Evolutionary conservation across 2,797 vertebrate species (phyloP).

Genomic region (Myotis daubentonii): DNA sequence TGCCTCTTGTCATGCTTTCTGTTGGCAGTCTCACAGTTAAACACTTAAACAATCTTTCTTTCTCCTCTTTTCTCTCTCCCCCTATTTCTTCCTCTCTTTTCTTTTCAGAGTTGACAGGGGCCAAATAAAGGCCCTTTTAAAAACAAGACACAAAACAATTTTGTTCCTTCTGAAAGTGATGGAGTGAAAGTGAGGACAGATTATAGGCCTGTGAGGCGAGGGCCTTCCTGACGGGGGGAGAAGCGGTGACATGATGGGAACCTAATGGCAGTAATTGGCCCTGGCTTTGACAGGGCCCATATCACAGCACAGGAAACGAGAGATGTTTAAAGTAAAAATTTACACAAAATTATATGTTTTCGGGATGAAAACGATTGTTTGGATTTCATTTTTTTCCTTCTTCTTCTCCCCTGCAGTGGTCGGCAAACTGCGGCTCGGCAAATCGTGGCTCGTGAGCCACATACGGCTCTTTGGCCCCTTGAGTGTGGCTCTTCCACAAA

Average conservation of each 20-base stretch:
- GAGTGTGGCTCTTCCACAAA: too few species aligned
- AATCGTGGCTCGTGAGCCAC: too few species aligned
- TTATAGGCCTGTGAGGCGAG: constrained; percentile 95
- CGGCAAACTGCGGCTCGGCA: too few species aligned
- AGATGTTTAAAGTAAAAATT: constrained; percentile 96
- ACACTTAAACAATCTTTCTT: constrained; percentile 88
- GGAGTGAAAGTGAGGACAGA: constrained; percentile 98
- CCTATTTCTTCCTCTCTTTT: constrained; percentile 83
- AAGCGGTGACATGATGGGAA: constrained; percentile 98
- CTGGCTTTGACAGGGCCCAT: constrained; percentile 98
- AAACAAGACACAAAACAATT: constrained; percentile 85
- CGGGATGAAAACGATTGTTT: constrained; percentile 94
- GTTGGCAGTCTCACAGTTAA: constrained; percentile 88
- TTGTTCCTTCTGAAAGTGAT: constrained; percentile 92
- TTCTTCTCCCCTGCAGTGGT: constrained; percentile 74
- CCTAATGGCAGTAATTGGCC: constrained; percentile 99
- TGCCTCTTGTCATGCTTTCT: constrained; percentile 31
- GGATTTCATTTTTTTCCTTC: constrained; percentile 85
- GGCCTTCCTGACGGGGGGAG: constrained; percentile 91
- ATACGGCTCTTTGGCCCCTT: too few species aligned
- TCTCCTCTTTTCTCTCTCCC: constrained; percentile 75
- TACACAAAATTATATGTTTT: constrained; percentile 99
- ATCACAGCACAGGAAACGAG: constrained; percentile 97
- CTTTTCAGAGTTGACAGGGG: constrained; percentile 90
- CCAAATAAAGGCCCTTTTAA: constrained; percentile 90